A percentile compares a stretch with the other conserved stretches of the same genome.
phyloP scores from a whole-genome alignment of 2,113 vertebrate genomes.

The Microcebus lehilahytsara region DNA sequence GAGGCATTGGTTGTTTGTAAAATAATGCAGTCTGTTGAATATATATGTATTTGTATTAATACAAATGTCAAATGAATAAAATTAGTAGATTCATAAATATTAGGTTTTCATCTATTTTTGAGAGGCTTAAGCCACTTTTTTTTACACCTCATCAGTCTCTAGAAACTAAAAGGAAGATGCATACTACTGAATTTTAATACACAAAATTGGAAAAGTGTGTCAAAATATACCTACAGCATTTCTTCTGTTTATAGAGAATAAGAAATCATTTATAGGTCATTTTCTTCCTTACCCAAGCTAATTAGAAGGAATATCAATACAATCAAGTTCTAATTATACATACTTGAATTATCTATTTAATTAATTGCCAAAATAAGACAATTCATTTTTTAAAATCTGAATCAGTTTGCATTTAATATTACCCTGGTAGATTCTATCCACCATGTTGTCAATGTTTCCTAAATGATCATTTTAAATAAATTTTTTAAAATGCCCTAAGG shows the following conservation, averaged over 20 bases:
- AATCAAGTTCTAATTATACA: constrained; percentile 37
- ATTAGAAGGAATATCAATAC: background rate
- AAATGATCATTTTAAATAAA: background rate
- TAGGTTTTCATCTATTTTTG: background rate
- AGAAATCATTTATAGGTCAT: background rate
- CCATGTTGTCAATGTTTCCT: background rate
- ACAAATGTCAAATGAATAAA: background rate
- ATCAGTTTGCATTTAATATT: background rate
- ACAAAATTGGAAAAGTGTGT: background rate
- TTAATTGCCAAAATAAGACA: constrained; percentile 30
- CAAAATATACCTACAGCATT: background rate
- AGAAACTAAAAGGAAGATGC: background rate
- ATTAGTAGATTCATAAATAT: background rate
- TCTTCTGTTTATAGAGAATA: background rate
- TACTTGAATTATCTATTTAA: background rate
- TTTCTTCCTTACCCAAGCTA: background rate
- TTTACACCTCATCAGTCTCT: accelerated
- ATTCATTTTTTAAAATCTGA: background rate
- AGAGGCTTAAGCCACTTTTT: background rate
- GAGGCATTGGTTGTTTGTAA: background rate
- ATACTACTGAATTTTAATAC: background rate
- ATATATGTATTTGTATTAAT: background rate
- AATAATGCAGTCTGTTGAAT: background rate
- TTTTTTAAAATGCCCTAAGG: background rate
- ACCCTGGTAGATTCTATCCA: background rate